Conservation (phyloP, 92 coral and sea anemone genomes). For the Zoanthus gigantus region DNA sequence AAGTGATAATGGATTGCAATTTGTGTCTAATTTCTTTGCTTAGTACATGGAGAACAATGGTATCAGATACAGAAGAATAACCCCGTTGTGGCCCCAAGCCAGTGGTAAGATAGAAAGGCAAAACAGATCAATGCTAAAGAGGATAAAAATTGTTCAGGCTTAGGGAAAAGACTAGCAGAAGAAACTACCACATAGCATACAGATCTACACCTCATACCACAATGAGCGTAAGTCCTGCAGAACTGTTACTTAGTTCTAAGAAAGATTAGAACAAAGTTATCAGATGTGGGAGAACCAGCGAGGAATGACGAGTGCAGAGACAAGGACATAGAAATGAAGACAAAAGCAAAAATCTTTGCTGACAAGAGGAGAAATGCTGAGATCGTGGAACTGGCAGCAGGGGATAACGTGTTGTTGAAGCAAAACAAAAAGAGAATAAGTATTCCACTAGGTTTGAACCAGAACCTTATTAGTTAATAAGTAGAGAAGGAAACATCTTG, state of each 20-base stretch:
- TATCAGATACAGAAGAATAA: conserved; percentile 48
- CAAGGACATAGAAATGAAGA: conserved; percentile 29
- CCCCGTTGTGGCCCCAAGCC: too few relatives aligned
- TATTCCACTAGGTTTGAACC: conserved; percentile 53
- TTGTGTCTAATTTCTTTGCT: conserved; percentile 26
- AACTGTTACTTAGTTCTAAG: not conserved
- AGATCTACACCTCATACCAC: conserved; percentile 60
- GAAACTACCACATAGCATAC: conserved; percentile 62
- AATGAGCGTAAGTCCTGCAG: not conserved
- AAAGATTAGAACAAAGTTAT: conserved; percentile 46
- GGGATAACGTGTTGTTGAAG: conserved; percentile 53
- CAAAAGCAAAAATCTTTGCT: not conserved
- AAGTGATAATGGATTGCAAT: conserved; percentile 5
- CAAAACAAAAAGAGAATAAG: conserved; percentile 63
- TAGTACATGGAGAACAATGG: not conserved
- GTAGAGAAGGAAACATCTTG: conserved; percentile 60
- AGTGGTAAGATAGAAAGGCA: conserved; percentile 8
- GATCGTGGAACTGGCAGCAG: conserved; percentile 29
- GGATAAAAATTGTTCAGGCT: conserved; percentile 46
- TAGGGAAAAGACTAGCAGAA: conserved; percentile 40
- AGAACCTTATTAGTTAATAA: conserved; percentile 43
- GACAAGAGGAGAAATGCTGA: conserved; percentile 29
- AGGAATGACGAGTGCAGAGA: conserved; percentile 32
- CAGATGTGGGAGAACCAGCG: conserved; percentile 41
- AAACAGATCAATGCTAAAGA: conserved; percentile 60